phyloP scores from a whole-genome alignment of 2,797 vertebrate species.

The Vespertilio murinus region DNA sequence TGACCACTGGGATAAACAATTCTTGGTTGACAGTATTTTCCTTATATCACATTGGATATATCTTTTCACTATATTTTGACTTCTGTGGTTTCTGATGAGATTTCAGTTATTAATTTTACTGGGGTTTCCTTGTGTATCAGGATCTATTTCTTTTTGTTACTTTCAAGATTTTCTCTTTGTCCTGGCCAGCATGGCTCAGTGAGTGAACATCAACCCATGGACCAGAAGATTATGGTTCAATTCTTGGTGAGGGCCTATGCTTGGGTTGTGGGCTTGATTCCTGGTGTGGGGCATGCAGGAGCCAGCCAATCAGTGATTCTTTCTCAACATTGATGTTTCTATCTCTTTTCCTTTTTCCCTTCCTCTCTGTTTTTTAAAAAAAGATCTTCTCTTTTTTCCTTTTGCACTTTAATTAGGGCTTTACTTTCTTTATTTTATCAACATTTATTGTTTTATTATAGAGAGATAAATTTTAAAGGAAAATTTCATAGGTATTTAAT shows the following conservation, averaged over 20 bases:
- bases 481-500: background rate
- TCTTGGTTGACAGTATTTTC: slow-evolving; percentile 4
- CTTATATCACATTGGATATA: background rate
- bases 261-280: too few species aligned
- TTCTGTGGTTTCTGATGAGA: background rate
- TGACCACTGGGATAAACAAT: background rate
- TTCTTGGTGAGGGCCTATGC: too few species aligned
- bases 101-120: background rate
- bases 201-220: too few species aligned
- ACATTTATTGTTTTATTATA: background rate
- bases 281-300: too few species aligned
- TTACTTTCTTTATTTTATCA: background rate
- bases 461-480: background rate
- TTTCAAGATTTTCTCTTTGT: slow-evolving; percentile 16
- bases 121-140: background rate
- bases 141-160: background rate
- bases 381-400: background rate
- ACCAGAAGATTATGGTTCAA: too few species aligned
- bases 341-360: too few species aligned
- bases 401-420: background rate
- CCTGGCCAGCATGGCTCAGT: too few species aligned
- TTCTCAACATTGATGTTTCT: too few species aligned
- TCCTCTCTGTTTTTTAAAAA: too few species aligned
- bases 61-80: background rate
- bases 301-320: too few species aligned